A percentile compares a stretch with the other conserved stretches of the same genome.
These are phyloP conservation scores for Xestobium rufovillosum DNA, from an alignment of 2,888 invertebrate species.

Conservation along the genomic window DNA sequence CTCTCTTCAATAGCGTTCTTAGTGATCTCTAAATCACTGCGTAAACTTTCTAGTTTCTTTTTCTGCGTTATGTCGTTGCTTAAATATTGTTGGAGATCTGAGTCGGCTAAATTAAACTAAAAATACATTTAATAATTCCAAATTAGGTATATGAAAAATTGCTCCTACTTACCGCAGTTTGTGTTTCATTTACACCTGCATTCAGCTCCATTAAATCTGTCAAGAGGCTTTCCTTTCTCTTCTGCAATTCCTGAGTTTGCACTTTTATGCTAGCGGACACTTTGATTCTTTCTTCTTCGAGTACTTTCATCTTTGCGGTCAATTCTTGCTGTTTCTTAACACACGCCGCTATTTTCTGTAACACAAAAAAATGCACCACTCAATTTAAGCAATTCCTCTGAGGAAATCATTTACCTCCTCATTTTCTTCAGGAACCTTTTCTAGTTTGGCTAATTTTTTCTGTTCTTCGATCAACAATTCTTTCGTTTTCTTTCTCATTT, in stretches of 20 bases:
- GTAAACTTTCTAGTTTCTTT: constrained; percentile 55
- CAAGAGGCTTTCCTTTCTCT: constrained; percentile 62
- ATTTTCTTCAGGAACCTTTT: constrained; percentile 66
- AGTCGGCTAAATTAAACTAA: constrained; percentile 56
- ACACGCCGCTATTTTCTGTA: constrained; percentile 40
- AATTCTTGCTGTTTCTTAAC: constrained; percentile 50
- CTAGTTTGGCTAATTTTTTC: constrained; percentile 58
- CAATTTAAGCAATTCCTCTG: background rate
- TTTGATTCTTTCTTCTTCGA: constrained; percentile 51
- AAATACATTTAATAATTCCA: constrained; percentile 14
- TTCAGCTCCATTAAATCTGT: constrained; percentile 61
- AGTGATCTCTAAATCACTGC: constrained; percentile 37
- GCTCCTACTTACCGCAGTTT: constrained; percentile 47
- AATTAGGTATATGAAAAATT: constrained; percentile 5
- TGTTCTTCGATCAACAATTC: constrained; percentile 58
- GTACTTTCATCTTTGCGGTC: constrained; percentile 48
- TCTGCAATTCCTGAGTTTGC: constrained; percentile 63
- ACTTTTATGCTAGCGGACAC: constrained; percentile 57
- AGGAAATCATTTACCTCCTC: constrained; percentile 47
- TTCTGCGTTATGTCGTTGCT: constrained; percentile 58
- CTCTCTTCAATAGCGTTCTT: constrained; percentile 45
- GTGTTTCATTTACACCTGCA: constrained; percentile 62
- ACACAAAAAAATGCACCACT: constrained; percentile 9
- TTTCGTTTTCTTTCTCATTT: constrained; percentile 67
- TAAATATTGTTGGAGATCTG: constrained; percentile 71